These are phyloP conservation scores for Serranochromis macrocephalus DNA, from an alignment of 2,113 vertebrate species.

Conservation along the genomic window DNA sequence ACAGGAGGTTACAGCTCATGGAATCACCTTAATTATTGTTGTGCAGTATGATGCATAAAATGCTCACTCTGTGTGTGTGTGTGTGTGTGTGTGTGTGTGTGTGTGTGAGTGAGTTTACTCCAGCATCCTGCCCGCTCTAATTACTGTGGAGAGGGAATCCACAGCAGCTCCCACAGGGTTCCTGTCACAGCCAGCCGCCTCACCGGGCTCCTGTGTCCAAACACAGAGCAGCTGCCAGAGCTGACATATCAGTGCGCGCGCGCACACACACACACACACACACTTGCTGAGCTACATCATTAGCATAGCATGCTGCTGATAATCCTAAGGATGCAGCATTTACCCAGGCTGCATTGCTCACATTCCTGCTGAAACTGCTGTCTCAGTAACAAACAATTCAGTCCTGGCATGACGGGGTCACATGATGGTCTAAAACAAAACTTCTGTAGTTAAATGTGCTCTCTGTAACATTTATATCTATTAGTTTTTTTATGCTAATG, in stretches of 20 bases:
- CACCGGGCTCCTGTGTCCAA: neutral
- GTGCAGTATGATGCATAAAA: neutral
- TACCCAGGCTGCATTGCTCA: neutral
- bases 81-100: neutral
- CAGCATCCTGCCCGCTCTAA: slow-evolving; percentile 22
- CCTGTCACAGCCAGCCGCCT: slow-evolving; percentile 3
- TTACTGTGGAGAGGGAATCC: slow-evolving; percentile 14
- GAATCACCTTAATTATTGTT: neutral
- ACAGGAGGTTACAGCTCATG: neutral
- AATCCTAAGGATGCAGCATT: neutral
- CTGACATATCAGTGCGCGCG: neutral
- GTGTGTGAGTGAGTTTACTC: neutral
- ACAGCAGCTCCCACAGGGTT: neutral
- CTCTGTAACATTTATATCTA: neutral
- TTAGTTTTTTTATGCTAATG: neutral
- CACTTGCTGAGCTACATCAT: neutral
- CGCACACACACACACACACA: neutral
- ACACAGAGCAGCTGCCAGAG: slow-evolving; percentile 1
- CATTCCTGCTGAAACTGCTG: neutral
- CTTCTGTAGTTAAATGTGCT: neutral
- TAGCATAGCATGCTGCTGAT: neutral
- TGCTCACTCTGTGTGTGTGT: neutral
- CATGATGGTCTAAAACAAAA: neutral
- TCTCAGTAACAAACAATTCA: neutral
- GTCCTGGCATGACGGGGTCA: neutral